Evolutionary conservation across 1,140 invertebrate genomes (phyloP).

Genomic region (Macrosteles quadrilineatus): DNA sequence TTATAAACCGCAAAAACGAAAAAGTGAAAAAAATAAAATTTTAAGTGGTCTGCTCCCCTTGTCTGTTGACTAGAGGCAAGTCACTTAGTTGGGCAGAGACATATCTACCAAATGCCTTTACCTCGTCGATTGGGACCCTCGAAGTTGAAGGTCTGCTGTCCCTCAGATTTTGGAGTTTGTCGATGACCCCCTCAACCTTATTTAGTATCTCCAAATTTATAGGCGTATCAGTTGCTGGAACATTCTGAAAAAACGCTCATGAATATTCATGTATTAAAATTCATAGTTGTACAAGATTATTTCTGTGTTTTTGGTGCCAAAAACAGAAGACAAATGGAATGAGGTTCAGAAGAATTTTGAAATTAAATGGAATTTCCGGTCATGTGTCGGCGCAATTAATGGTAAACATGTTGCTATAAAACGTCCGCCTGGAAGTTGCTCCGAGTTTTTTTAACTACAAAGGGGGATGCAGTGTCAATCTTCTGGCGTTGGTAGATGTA

Average conservation of each 20-base stretch:
- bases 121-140: not conserved
- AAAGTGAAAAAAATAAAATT: no score
- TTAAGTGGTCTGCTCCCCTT: no score
- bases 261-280: not conserved
- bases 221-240: not conserved
- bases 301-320: constrained; percentile 14
- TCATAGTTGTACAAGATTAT: not conserved
- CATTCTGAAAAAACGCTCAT: not conserved
- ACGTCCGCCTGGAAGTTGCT: constrained; percentile 42
- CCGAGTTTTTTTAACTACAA: constrained; percentile 51
- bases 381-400: constrained; percentile 51
- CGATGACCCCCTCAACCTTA: not conserved
- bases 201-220: not conserved
- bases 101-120: not conserved
- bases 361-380: no score
- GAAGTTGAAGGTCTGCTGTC: no score
- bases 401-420: constrained; percentile 51
- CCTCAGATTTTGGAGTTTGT: no score
- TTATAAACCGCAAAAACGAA: no score
- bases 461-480: constrained; percentile 48
- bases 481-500: constrained; percentile 51
- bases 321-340: constrained; percentile 40
- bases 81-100: constrained; percentile 8
- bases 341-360: constrained; percentile 39
- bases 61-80: constrained; percentile 5